A percentile compares a stretch with the other conserved stretches of the same genome.
These are phyloP conservation scores for Berghia stephanieae DNA, from an alignment of 1,140 invertebrate species.

Conservation along the genomic window DNA sequence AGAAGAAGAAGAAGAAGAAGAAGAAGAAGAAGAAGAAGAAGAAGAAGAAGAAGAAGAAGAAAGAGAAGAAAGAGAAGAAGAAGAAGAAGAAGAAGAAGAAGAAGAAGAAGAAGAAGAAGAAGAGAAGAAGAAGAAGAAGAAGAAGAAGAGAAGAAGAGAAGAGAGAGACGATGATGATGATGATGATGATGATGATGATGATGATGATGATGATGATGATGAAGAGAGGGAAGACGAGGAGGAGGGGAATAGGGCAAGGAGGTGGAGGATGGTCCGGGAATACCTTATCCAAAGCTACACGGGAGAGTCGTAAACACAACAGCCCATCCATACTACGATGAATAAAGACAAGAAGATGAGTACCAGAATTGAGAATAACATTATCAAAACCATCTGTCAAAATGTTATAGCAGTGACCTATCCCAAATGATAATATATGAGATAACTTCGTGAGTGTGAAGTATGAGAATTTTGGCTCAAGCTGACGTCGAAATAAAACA, in stretches of 20 bases:
- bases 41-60: constrained; percentile 23
- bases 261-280: too few relatives aligned
- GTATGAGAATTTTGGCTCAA: neutral
- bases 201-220: neutral
- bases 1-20: constrained; percentile 25
- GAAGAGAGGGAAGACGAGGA: neutral
- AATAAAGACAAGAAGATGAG: too few relatives aligned
- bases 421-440: neutral
- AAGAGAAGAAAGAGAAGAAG: constrained; percentile 1
- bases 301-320: too few relatives aligned
- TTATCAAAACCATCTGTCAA: neutral
- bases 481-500: neutral
- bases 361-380: neutral
- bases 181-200: constrained; percentile 2
- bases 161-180: neutral
- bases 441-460: neutral
- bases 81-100: neutral
- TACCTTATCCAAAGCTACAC: too few relatives aligned
- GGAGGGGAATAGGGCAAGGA: neutral
- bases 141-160: constrained; percentile 11
- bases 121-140: neutral
- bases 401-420: neutral
- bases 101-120: constrained; percentile 1
- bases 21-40: constrained; percentile 18
- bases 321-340: too few relatives aligned